Conservation (phyloP, 2,888 invertebrate species). For the Microctonus aethiopoides region DNA sequence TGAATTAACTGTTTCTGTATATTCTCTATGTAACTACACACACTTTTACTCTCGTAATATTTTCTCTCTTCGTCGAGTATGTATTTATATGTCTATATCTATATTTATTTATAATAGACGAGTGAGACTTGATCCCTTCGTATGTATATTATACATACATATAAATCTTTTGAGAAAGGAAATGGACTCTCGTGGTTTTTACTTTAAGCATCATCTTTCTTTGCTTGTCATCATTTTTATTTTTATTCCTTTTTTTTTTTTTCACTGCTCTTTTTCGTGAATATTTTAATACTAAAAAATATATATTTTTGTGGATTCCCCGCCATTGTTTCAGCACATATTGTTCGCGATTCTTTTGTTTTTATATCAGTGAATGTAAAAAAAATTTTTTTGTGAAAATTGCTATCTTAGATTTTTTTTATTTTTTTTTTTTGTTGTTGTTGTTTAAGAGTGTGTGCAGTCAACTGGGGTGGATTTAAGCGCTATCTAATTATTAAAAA, state of each 20-base stretch:
- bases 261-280: neutral
- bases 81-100: too few species aligned
- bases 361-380: neutral
- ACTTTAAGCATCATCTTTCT: neutral
- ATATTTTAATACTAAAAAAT: neutral
- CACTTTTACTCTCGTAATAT: neutral
- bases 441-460: neutral
- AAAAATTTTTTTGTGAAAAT: neutral
- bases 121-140: slow-evolving; percentile 6
- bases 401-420: too few species aligned
- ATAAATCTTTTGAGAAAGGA: neutral
- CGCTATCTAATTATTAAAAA: neutral
- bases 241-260: neutral
- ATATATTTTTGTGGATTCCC: neutral
- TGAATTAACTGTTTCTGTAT: neutral
- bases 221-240: neutral
- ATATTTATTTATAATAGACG: neutral
- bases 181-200: slow-evolving; percentile 8
- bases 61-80: neutral
- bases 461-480: neutral
- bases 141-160: neutral
- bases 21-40: neutral
- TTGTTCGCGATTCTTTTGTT: neutral
- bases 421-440: neutral
- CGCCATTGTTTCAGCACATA: neutral